Conservation (phyloP, 2,797 vertebrate species). For the Melanitta fusca region DNA sequence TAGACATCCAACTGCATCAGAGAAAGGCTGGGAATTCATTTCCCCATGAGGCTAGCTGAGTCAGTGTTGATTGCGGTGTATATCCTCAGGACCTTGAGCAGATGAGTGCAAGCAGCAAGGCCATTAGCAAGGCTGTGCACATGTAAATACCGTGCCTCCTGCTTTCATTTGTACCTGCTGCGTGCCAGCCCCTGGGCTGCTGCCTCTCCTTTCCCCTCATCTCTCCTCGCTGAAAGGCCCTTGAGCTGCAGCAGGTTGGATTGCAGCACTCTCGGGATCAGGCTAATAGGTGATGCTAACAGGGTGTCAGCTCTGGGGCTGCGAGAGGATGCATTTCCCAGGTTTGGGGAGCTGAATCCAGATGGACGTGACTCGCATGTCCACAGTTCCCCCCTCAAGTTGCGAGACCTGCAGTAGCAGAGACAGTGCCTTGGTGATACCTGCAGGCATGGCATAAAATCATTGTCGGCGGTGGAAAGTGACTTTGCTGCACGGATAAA, state of each 20-base stretch:
- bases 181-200: neutral
- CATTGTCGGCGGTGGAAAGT: neutral
- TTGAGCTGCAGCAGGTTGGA: neutral
- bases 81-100: neutral
- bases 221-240: neutral
- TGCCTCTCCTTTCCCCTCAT: neutral
- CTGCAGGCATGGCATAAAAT: conserved; percentile 54
- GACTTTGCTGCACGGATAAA: conserved; percentile 56
- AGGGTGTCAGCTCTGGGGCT: conserved; percentile 43
- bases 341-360: conserved; percentile 19
- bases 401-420: conserved; percentile 1
- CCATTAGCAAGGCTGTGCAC: neutral
- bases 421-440: neutral
- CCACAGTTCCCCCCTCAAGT: neutral
- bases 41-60: neutral
- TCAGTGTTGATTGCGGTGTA: rapidly evolving
- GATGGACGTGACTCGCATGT: conserved; percentile 22
- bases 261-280: neutral
- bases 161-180: neutral
- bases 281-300: conserved; percentile 31
- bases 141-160: neutral
- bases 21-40: neutral
- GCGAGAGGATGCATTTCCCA: neutral
- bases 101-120: neutral
- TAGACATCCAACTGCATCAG: neutral